These are phyloP conservation scores for Nephrotoma guestfalica DNA, from an alignment of 2,888 invertebrate species.

Conservation along the genomic window DNA sequence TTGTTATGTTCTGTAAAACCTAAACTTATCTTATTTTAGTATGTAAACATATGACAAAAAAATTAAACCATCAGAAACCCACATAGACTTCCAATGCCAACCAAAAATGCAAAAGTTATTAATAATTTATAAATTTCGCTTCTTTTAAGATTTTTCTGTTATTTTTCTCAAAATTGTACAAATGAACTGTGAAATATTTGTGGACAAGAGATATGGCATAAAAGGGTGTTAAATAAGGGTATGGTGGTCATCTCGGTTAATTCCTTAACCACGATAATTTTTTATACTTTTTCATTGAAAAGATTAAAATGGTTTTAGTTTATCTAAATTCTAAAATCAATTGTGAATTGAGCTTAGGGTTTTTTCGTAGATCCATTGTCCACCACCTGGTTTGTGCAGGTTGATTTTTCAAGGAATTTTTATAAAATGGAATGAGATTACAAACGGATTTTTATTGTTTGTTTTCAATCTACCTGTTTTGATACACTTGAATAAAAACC, in stretches of 20 bases:
- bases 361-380: not conserved
- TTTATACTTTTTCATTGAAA: not conserved
- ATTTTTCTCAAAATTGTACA: not conserved
- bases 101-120: not conserved
- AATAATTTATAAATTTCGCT: not conserved
- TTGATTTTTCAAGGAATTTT: not conserved
- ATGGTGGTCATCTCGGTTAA: not conserved
- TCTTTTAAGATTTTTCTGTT: not conserved
- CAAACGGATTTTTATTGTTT: not conserved
- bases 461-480: not conserved
- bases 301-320: not conserved
- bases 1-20: too few species aligned
- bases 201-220: not conserved
- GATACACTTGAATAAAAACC: not conserved
- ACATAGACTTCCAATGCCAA: not conserved
- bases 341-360: not conserved
- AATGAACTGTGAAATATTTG: not conserved
- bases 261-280: not conserved
- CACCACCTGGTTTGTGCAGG: not conserved
- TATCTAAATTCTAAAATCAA: not conserved
- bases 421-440: not conserved
- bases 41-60: too few species aligned
- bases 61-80: not conserved
- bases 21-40: too few species aligned
- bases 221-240: not conserved